Base-by-base conservation (phyloP, 1,140 invertebrate species). In the Panulirus ornatus region DNA sequence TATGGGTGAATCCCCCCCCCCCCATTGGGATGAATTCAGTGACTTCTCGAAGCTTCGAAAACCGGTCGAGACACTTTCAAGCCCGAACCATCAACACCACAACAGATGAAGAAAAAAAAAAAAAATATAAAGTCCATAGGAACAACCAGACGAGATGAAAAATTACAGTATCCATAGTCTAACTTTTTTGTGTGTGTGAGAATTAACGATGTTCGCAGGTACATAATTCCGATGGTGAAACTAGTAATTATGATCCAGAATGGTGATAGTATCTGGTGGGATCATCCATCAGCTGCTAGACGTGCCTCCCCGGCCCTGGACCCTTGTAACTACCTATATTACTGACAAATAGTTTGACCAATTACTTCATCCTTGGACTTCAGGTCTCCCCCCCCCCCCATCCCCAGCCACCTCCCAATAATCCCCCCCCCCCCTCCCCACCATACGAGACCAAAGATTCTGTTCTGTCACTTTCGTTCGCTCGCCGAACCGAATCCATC, bases 161-260 rank as follows among this genome's bases (percentile, higher is more conserved):
- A 66, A 66, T 66, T 30, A 66, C 58, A 16, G 58, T 66, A 66
- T 66, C 58, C 58, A 66, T 66, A 66, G 27, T 78, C 27, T 11
- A 19, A 19, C 40, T 83, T 40, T 34, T 58, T 66, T 27, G 22
- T n/a, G 34, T 66, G 58, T 40, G 81, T 83, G 22, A 22, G 58
- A 40, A 83, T 83, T 58, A 83, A 83, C 81, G 51, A 70, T 58
- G 81, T 63, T 38, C 11, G 30, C 34, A 83, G 58, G 81, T 63
- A 58, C 81, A 40, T 83, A 58, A 83, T 83, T 83, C 58, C 40
- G 51, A 42, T 66, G 81, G 40, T 70, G 81, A 83, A 83, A 83
- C 81, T 38, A 40, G 81, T 38, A 83, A 83, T 83, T 83, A 83
- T 83, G 81, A 83, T 40, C 54, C 22, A 34, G 30, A 66, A 66